Percentiles rank a stretch among this genome's conserved stretches.
phyloP scores from a whole-genome alignment of 2,797 vertebrate species.

The Masticophis lateralis region DNA sequence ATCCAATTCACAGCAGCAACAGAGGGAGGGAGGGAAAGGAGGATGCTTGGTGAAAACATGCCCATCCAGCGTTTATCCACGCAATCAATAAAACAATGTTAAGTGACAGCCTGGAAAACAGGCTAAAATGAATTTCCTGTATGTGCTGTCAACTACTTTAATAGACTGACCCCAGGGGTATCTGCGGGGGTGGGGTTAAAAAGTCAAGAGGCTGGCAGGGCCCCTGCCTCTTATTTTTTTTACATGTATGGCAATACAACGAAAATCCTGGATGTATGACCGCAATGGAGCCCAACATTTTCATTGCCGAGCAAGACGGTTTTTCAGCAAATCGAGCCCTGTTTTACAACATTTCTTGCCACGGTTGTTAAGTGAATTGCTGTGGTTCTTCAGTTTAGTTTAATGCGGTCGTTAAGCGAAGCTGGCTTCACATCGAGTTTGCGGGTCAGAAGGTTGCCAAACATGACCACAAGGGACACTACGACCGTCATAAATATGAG shows the following conservation, averaged over 20 bases:
- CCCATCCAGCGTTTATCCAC: not conserved
- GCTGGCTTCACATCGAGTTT: no score
- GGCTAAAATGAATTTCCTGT: not conserved
- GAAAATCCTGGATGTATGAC: not conserved
- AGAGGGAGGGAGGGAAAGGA: fast-evolving
- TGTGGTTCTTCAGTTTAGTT: no score
- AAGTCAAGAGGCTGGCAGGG: not conserved
- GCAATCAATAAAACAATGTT: not conserved
- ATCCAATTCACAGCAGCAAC: not conserved
- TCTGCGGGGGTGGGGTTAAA: not conserved
- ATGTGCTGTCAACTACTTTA: not conserved
- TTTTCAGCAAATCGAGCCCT: fast-evolving
- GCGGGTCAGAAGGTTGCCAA: no score
- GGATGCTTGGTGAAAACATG: not conserved
- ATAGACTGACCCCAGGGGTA: not conserved
- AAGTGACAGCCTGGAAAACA: not conserved
- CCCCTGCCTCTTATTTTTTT: not conserved
- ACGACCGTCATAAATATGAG: no score
- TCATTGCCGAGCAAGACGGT: not conserved
- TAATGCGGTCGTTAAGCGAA: no score
- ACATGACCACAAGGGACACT: no score
- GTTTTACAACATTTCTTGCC: not conserved
- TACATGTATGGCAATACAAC: no score
- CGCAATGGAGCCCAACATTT: not conserved
- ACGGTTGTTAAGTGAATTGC: not conserved